These are phyloP conservation scores for Triplophysa bombifrons DNA, from an alignment of 2,797 vertebrate species.

Conservation along the genomic window DNA sequence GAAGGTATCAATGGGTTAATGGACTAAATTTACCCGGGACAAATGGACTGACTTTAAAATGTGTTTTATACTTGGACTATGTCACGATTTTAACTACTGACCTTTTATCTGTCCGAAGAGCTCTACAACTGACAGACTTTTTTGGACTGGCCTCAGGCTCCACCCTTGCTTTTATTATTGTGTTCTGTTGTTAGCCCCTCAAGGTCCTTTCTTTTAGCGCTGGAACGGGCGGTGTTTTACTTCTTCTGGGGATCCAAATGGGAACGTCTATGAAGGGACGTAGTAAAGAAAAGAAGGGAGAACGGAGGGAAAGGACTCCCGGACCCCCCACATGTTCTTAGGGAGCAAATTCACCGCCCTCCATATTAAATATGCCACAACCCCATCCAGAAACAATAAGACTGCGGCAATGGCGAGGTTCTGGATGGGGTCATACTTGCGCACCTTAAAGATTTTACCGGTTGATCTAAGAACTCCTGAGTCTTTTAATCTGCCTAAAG, in stretches of 20 bases:
- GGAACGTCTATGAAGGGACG: slow-evolving; percentile 20
- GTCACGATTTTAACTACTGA: slow-evolving; percentile 30
- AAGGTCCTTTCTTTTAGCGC: not conserved
- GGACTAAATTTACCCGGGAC: not conserved
- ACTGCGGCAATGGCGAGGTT: not conserved
- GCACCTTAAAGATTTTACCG: not conserved
- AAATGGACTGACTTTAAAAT: not conserved
- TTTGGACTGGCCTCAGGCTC: slow-evolving; percentile 18
- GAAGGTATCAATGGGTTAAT: slow-evolving; percentile 51
- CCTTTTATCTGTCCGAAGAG: slow-evolving; percentile 16
- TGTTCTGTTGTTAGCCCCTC: slow-evolving; percentile 44
- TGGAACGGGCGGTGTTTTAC: slow-evolving; percentile 16
- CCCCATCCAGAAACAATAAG: slow-evolving; percentile 22
- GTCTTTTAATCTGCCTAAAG: not conserved
- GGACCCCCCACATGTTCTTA: slow-evolving; percentile 35
- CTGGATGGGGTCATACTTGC: not conserved
- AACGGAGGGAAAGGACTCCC: slow-evolving; percentile 6
- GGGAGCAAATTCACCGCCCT: not conserved
- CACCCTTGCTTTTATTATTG: slow-evolving; percentile 41
- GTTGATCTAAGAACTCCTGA: not conserved
- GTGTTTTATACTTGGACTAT: slow-evolving; percentile 46
- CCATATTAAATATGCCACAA: slow-evolving; percentile 1
- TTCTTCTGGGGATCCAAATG: slow-evolving; percentile 56
- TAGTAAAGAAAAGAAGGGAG: not conserved
- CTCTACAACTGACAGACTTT: slow-evolving; percentile 41